Percentiles rank a stretch among this genome's conserved stretches.
phyloP scores from a whole-genome alignment of 2,797 vertebrate species.

The Melanotaenia pygmaea region DNA sequence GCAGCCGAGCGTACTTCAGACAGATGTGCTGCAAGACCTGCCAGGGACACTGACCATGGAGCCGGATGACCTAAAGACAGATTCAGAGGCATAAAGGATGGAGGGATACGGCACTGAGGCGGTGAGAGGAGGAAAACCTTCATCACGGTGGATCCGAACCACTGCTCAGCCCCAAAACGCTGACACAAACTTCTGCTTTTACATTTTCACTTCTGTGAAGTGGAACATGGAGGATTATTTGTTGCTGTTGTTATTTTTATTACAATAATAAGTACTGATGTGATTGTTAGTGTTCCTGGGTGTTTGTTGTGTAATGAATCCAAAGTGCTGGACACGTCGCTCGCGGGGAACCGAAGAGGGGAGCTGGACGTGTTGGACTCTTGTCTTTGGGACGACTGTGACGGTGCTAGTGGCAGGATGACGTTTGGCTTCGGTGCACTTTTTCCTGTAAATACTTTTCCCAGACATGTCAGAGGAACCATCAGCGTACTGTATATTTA shows the following conservation, averaged over 20 bases:
- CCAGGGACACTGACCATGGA: conserved; percentile 93
- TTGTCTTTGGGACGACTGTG: conserved; percentile 53
- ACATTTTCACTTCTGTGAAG: conserved; percentile 98
- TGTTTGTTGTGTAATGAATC: conserved; percentile 81
- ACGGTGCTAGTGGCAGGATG: conserved; percentile 67
- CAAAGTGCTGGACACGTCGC: conserved; percentile 98
- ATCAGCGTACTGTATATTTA: conserved; percentile 82
- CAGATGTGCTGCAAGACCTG: conserved; percentile 99
- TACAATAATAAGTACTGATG: conserved; percentile 85
- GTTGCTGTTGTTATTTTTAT: conserved; percentile 85
- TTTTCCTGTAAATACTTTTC: conserved; percentile 68
- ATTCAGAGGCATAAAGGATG: conserved; percentile 58
- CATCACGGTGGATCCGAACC: conserved; percentile 41
- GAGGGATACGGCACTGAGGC: conserved; percentile 46
- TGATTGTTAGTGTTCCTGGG: conserved; percentile 76
- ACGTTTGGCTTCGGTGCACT: conserved; percentile 69
- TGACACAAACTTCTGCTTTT: conserved; percentile 67
- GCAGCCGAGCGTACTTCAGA: conserved; percentile 99
- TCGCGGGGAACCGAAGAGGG: conserved; percentile 44
- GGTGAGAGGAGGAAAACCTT: not conserved
- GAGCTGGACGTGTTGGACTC: conserved; percentile 17
- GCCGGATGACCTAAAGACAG: conserved; percentile 3
- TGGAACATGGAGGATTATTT: conserved; percentile 86
- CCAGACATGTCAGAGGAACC: conserved; percentile 26
- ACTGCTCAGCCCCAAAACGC: conserved; percentile 89